Evolutionary conservation across 2,888 invertebrate genomes (phyloP).

Genomic region (Sipha maydis): DNA sequence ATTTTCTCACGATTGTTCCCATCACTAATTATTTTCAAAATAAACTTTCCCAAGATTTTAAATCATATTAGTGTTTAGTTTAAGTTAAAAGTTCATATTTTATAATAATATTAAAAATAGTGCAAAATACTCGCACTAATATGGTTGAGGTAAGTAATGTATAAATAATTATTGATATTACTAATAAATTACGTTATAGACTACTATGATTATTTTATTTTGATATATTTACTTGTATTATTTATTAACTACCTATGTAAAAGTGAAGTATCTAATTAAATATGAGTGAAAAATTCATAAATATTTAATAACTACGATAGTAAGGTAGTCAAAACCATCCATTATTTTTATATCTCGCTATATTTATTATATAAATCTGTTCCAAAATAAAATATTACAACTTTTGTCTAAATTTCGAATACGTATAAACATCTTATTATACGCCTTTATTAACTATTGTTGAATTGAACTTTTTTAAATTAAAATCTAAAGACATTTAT

Average conservation of each 20-base stretch:
- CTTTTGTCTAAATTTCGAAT: too few species aligned
- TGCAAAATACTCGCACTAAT: background rate
- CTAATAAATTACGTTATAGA: background rate
- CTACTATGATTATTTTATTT: background rate
- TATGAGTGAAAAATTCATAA: background rate
- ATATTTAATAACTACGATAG: too few species aligned
- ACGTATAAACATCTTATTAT: too few species aligned
- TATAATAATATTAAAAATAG: background rate
- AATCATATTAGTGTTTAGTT: background rate
- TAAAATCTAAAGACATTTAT: too few species aligned
- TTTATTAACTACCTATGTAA: too few species aligned
- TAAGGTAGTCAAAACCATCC: too few species aligned
- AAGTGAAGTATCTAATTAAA: background rate
- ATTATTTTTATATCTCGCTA: too few species aligned
- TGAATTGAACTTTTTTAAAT: too few species aligned
- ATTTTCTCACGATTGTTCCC: too few species aligned
- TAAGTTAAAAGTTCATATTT: background rate
- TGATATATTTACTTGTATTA: background rate
- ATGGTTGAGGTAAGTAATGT: constrained; percentile 18
- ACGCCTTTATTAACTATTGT: too few species aligned
- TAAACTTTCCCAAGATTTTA: background rate
- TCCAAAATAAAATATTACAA: too few species aligned
- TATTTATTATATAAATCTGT: too few species aligned
- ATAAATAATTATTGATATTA: background rate
- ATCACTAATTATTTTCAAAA: constrained; percentile 5